These are phyloP conservation scores for Thripadectes ignobilis DNA, from an alignment of 2,797 vertebrate genomes.

Conservation along the genomic window DNA sequence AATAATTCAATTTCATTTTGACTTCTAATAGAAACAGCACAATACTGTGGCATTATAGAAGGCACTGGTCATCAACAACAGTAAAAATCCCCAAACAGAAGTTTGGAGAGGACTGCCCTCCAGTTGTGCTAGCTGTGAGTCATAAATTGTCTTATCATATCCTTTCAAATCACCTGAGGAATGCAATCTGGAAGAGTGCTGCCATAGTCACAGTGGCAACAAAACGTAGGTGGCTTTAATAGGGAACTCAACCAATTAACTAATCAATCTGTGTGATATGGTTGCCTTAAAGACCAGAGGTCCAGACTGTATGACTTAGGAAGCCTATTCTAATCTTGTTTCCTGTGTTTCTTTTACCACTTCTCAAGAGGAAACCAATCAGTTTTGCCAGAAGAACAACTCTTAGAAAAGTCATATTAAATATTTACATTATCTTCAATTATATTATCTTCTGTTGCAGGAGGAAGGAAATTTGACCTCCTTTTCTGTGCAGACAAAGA, in stretches of 20 bases:
- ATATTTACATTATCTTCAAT: conserved; percentile 26
- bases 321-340: neutral
- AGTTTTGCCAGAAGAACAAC: neutral
- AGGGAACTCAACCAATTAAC: neutral
- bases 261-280: neutral
- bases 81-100: neutral
- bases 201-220: neutral
- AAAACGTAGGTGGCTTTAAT: neutral
- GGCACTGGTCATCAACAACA: neutral
- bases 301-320: neutral
- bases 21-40: neutral
- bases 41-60: neutral
- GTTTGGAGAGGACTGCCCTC: neutral
- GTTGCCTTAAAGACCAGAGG: neutral
- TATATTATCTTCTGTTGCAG: neutral
- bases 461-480: conserved; percentile 26
- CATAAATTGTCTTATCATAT: neutral
- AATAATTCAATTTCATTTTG: neutral
- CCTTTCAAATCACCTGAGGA: neutral
- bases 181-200: neutral
- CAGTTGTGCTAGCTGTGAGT: neutral
- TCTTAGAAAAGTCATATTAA: neutral
- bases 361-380: conserved; percentile 4
- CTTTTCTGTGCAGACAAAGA: neutral
- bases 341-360: neutral